A percentile compares a stretch with the other conserved stretches of the same genome.
Conservation (phyloP, 2,797 vertebrate genomes). For the Tragopan temminckii region DNA sequence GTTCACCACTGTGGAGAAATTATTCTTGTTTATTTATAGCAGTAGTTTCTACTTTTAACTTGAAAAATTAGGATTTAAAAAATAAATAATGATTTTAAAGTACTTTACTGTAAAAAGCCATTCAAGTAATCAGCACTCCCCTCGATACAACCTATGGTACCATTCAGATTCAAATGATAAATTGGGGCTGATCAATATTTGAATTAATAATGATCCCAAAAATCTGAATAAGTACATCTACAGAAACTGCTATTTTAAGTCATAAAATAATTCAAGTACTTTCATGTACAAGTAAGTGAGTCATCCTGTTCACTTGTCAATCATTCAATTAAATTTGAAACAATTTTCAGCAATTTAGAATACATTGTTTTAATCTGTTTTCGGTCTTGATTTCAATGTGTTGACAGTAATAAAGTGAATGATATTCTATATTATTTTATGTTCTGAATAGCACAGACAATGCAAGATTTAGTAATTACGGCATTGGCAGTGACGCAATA, state of each 20-base stretch:
- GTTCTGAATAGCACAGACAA: neutral
- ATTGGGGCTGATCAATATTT: neutral
- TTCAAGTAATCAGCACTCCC: neutral
- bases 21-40: constrained; percentile 34
- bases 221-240: neutral
- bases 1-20: constrained; percentile 15
- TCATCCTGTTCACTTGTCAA: neutral
- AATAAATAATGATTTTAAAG: constrained; percentile 10
- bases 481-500: neutral
- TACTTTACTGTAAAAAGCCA: neutral
- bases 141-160: neutral
- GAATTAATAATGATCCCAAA: rapidly evolving
- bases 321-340: neutral
- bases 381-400: neutral
- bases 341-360: neutral
- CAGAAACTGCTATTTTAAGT: neutral
- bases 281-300: rapidly evolving
- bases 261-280: neutral
- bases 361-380: neutral
- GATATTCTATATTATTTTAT: neutral
- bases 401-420: neutral
- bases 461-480: neutral
- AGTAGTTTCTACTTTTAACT: neutral
- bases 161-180: neutral
- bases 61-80: constrained; percentile 4